These are phyloP conservation scores for Macaria notata DNA, from an alignment of 2,888 invertebrate genomes.

Conservation along the genomic window DNA sequence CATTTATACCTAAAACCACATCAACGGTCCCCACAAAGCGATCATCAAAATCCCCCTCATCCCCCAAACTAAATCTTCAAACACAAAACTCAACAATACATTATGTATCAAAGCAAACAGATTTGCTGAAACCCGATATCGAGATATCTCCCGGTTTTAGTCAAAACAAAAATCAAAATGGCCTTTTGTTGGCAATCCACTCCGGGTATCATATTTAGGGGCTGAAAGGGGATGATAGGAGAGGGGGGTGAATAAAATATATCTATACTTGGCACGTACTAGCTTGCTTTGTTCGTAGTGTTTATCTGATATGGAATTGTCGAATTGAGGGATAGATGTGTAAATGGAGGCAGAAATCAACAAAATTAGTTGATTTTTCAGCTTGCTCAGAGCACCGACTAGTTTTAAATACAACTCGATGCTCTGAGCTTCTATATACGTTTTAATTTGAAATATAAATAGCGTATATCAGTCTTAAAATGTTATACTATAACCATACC, in stretches of 20 bases:
- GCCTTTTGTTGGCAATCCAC: slow-evolving; percentile 76
- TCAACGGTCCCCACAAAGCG: no score
- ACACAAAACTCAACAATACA: slow-evolving; percentile 27
- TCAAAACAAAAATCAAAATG: slow-evolving; percentile 77
- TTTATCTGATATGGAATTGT: slow-evolving; percentile 2
- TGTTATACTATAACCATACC: no score
- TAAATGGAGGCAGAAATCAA: no score
- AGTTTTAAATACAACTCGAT: no score
- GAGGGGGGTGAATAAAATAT: slow-evolving; percentile 31
- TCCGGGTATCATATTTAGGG: slow-evolving; percentile 72
- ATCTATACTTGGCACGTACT: not conserved
- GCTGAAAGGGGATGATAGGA: slow-evolving; percentile 28
- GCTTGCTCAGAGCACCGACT: no score
- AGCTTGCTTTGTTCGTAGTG: slow-evolving; percentile 6
- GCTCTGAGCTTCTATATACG: no score
- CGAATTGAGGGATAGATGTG: not conserved
- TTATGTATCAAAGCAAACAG: slow-evolving; percentile 58
- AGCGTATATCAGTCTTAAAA: no score
- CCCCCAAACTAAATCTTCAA: not conserved
- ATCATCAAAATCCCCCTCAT: no score
- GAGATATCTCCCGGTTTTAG: slow-evolving; percentile 60
- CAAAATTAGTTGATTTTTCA: no score
- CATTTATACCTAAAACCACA: no score
- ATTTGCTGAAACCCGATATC: slow-evolving; percentile 69
- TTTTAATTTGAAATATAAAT: no score